Percentiles rank a stretch among this genome's conserved stretches.
Evolutionary conservation across 1,140 invertebrate genomes (phyloP).

Genomic region (Stegodyphus mimosarum): DNA sequence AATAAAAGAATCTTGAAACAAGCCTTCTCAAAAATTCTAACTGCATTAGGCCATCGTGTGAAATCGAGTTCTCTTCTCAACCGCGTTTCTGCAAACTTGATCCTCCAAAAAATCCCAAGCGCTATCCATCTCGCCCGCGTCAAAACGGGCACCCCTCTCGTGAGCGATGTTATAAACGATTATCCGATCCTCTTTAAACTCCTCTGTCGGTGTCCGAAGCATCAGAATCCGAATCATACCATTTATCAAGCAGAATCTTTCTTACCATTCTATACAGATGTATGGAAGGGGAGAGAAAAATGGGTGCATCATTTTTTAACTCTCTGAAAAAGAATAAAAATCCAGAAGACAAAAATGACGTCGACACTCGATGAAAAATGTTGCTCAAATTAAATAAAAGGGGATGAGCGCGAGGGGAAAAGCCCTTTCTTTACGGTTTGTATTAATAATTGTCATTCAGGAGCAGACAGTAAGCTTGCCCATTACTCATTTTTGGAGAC

Average conservation of each 20-base stretch:
- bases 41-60: too few relatives aligned
- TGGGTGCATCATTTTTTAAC: neutral
- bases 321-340: conserved; percentile 5
- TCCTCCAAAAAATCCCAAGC: too few relatives aligned
- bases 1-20: too few relatives aligned
- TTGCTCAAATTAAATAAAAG: conserved; percentile 44
- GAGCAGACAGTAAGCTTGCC: conserved; percentile 20
- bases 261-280: too few relatives aligned
- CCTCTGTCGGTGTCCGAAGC: neutral
- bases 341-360: neutral
- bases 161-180: conserved; percentile 2
- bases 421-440: conserved; percentile 11
- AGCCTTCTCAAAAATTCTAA: too few relatives aligned
- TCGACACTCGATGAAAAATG: conserved; percentile 50
- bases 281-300: neutral
- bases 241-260: neutral
- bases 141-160: neutral
- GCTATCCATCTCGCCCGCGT: too few relatives aligned
- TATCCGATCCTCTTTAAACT: neutral
- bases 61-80: too few relatives aligned
- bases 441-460: conserved; percentile 53
- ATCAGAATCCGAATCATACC: neutral
- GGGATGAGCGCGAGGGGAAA: neutral
- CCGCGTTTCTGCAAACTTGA: too few relatives aligned
- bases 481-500: conserved; percentile 30